A percentile compares a stretch with the other conserved stretches of the same genome.
These are phyloP conservation scores for Chionodraco myersi DNA, from an alignment of 2,113 vertebrate species.

Conservation along the genomic window DNA sequence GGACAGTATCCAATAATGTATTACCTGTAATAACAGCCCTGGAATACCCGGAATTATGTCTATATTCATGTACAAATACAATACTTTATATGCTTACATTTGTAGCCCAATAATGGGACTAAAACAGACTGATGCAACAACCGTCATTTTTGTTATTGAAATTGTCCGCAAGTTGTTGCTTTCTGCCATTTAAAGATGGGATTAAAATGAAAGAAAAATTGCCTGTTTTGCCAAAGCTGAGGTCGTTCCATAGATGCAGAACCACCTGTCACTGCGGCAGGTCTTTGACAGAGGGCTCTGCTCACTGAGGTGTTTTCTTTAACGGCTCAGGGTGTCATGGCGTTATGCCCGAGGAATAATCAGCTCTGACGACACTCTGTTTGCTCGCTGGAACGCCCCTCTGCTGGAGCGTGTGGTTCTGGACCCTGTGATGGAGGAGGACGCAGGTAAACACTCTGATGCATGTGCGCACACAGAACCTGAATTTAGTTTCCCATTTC, in stretches of 20 bases:
- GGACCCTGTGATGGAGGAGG: slow-evolving; percentile 76
- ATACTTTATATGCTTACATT: no score
- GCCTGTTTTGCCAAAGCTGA: neutral
- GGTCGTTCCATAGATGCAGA: neutral
- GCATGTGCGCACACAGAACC: neutral
- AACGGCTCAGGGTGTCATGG: slow-evolving; percentile 81
- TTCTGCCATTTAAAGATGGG: neutral
- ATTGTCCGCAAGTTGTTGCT: neutral
- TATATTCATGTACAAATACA: no score
- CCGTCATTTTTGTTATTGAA: no score
- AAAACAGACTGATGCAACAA: no score
- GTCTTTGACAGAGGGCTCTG: neutral
- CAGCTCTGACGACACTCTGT: slow-evolving; percentile 84
- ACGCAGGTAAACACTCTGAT: slow-evolving; percentile 85
- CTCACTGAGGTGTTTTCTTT: neutral
- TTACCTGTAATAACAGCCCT: neutral
- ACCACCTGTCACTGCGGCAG: neutral
- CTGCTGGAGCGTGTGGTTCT: slow-evolving; percentile 71
- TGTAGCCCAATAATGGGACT: no score
- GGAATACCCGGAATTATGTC: no score
- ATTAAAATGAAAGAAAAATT: no score
- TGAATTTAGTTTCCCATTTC: no score
- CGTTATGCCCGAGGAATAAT: slow-evolving; percentile 85
- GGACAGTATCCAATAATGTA: neutral
- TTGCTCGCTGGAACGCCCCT: slow-evolving; percentile 70